Conservation (phyloP, 2,113 vertebrate species). For the Crotalus horridus region DNA sequence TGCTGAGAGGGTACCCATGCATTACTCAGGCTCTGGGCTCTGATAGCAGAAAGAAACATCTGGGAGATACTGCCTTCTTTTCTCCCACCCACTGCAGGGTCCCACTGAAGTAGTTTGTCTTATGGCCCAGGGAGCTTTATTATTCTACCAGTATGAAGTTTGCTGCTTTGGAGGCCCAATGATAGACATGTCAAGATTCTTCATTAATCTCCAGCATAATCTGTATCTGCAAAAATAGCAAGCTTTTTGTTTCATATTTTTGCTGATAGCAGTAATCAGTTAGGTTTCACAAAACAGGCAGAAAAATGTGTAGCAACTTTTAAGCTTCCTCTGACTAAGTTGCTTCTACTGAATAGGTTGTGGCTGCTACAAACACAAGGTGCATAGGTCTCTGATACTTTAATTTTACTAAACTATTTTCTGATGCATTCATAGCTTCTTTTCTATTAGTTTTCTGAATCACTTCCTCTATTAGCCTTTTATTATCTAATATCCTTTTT, state of each 20-base stretch:
- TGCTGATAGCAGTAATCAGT: not conserved
- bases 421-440: not conserved
- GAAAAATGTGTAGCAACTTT: not conserved
- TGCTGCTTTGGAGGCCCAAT: not conserved
- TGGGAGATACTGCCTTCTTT: not conserved
- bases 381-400: not conserved
- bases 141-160: not conserved
- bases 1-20: not conserved
- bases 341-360: not conserved
- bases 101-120: not conserved
- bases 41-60: not conserved
- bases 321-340: not conserved
- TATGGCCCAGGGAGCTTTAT: not conserved
- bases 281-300: not conserved
- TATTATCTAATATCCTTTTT: not conserved
- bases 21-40: not conserved
- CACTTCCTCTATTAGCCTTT: not conserved
- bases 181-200: not conserved
- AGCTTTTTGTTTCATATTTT: not conserved
- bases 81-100: not conserved
- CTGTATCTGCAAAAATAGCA: not conserved
- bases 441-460: not conserved
- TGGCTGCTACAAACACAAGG: not conserved
- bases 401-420: not conserved
- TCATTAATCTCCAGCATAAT: not conserved